phyloP scores from a whole-genome alignment of 2,888 invertebrate species.

The Plebejus argus region DNA sequence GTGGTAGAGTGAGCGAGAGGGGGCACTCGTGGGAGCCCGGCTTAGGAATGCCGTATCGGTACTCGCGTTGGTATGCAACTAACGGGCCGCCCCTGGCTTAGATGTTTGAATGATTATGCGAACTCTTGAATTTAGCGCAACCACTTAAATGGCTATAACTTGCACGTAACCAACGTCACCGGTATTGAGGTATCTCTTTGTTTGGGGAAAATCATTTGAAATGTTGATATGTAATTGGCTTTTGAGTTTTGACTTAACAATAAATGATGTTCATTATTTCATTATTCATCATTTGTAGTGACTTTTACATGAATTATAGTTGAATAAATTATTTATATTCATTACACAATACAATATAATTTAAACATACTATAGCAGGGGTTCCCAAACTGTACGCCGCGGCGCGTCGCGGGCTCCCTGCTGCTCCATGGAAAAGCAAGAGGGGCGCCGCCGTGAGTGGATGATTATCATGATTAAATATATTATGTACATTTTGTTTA shows the following conservation, averaged over 20 bases:
- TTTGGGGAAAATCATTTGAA: not conserved
- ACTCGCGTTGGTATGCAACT: conserved; percentile 52
- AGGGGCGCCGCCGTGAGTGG: too few species aligned
- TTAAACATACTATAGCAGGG: too few species aligned
- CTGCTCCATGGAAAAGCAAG: too few species aligned
- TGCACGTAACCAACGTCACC: conserved; percentile 28
- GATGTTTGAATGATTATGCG: conserved; percentile 42
- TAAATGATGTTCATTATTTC: too few species aligned
- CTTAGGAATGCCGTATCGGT: conserved; percentile 58
- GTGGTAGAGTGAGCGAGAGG: conserved; percentile 34
- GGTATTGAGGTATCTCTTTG: conserved; percentile 24
- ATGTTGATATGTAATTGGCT: not conserved
- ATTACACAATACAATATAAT: not conserved
- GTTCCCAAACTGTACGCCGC: too few species aligned
- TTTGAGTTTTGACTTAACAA: not conserved
- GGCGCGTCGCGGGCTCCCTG: too few species aligned
- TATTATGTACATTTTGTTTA: too few species aligned
- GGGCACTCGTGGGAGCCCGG: conserved; percentile 56
- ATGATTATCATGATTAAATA: too few species aligned
- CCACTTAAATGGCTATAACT: conserved; percentile 29
- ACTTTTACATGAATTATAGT: not conserved
- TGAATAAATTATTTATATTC: too few species aligned
- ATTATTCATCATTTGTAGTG: too few species aligned
- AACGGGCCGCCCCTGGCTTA: conserved; percentile 48
- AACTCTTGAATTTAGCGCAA: conserved; percentile 39